A percentile compares a stretch with the other conserved stretches of the same genome.
Conservation (phyloP, 2,797 vertebrate species). For the Enteromius thamalakanensis region DNA sequence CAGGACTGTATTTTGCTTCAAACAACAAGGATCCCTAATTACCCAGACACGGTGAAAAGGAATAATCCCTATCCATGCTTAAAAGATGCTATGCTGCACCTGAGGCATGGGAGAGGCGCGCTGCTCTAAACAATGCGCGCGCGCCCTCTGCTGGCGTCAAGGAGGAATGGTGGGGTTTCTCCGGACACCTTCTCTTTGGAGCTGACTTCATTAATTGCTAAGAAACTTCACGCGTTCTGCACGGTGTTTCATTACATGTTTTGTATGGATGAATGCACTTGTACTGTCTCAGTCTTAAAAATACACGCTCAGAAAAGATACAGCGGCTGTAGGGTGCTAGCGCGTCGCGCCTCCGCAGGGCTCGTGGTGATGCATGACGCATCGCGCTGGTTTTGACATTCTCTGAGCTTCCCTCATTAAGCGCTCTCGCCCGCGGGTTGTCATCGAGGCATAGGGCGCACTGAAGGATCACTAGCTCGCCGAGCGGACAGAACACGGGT, state of each 20-base stretch:
- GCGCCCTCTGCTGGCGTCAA: background rate
- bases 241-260: background rate
- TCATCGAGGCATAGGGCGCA: slow-evolving; percentile 20
- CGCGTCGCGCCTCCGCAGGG: slow-evolving; percentile 37
- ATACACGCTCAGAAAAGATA: slow-evolving; percentile 10
- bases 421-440: slow-evolving; percentile 37
- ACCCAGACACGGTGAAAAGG: slow-evolving; percentile 18
- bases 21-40: background rate
- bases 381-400: slow-evolving; percentile 58
- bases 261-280: background rate
- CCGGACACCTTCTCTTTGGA: background rate
- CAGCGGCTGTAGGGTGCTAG: background rate
- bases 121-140: background rate
- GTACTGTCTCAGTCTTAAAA: background rate
- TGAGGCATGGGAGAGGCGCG: slow-evolving; percentile 32
- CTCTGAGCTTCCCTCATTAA: slow-evolving; percentile 52
- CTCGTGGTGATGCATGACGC: slow-evolving; percentile 56
- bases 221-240: background rate
- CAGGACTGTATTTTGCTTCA: background rate
- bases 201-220: background rate
- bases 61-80: slow-evolving; percentile 7
- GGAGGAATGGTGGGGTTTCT: background rate
- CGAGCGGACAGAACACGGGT: slow-evolving; percentile 7
- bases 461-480: slow-evolving; percentile 27
- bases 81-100: slow-evolving; percentile 8